phyloP scores from a whole-genome alignment of 2,113 vertebrate genomes.

The Leucosticte australis region DNA sequence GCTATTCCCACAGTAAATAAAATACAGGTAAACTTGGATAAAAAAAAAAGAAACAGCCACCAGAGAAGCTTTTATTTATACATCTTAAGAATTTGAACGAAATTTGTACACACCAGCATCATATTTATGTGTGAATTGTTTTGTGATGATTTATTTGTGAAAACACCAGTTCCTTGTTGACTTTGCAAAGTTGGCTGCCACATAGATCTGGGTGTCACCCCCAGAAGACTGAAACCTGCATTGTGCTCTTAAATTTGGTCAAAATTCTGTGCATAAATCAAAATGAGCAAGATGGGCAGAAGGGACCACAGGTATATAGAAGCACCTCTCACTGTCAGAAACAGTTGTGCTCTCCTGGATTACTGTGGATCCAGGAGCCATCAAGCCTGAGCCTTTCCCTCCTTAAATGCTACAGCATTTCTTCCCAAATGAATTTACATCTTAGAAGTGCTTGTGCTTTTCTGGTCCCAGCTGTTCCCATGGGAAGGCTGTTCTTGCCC shows the following conservation, averaged over 20 bases:
- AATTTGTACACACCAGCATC: not conserved
- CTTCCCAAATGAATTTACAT: not conserved
- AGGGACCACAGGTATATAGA: not conserved
- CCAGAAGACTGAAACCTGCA: not conserved
- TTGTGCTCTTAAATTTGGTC: not conserved
- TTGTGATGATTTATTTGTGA: not conserved
- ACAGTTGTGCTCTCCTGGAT: not conserved
- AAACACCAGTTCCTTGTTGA: not conserved
- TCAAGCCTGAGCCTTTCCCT: not conserved
- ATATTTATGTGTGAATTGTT: not conserved
- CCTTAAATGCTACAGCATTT: not conserved
- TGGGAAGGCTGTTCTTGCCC: not conserved
- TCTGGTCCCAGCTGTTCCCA: not conserved
- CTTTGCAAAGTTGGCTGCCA: not conserved
- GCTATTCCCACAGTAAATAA: slow-evolving; percentile 39
- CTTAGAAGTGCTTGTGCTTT: not conserved
- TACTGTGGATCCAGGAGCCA: not conserved
- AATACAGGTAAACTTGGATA: not conserved
- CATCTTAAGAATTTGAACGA: not conserved
- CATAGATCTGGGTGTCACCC: not conserved
- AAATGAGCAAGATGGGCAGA: not conserved
- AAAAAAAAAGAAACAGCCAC: not conserved
- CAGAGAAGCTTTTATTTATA: not conserved
- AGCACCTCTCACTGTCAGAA: not conserved
- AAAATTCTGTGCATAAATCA: not conserved